Percentiles rank a stretch among this genome's conserved stretches.
Evolutionary conservation across 2,113 vertebrate species (phyloP).

Genomic region (Sclerurus mexicanus): DNA sequence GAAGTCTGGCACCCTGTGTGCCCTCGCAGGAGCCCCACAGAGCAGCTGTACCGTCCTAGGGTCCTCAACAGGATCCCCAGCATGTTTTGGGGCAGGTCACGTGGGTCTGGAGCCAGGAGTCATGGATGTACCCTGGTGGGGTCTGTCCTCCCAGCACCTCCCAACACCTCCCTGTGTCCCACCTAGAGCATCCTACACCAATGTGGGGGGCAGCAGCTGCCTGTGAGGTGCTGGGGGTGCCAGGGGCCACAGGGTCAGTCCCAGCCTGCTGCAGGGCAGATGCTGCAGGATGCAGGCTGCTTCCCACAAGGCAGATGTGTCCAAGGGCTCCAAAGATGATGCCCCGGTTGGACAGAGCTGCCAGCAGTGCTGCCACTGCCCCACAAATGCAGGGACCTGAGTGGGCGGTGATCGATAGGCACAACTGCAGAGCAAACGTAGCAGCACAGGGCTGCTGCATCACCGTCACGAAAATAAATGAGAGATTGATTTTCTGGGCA

Average conservation of each 20-base stretch:
- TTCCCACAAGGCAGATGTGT: accelerated
- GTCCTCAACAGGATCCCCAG: background rate
- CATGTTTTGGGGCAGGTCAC: accelerated
- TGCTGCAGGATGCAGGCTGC: background rate
- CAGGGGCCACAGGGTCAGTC: background rate
- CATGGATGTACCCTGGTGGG: background rate
- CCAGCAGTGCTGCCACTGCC: background rate
- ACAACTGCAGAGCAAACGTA: background rate
- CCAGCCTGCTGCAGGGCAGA: background rate
- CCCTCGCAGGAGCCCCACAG: accelerated
- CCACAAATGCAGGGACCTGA: accelerated
- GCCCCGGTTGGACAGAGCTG: background rate
- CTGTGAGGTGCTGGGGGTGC: background rate
- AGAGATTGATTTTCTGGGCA: background rate
- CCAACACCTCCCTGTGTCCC: accelerated
- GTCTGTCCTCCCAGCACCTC: background rate
- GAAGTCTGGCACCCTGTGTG: background rate
- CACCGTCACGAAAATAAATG: background rate
- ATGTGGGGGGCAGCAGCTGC: background rate
- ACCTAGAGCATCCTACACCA: accelerated
- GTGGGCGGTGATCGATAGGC: accelerated
- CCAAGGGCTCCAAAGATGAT: accelerated
- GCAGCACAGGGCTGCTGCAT: background rate
- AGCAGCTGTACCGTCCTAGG: background rate
- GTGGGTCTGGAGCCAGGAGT: accelerated